These are phyloP conservation scores for Andricus grossulariae DNA, from an alignment of 1,140 invertebrate species.

Conservation along the genomic window DNA sequence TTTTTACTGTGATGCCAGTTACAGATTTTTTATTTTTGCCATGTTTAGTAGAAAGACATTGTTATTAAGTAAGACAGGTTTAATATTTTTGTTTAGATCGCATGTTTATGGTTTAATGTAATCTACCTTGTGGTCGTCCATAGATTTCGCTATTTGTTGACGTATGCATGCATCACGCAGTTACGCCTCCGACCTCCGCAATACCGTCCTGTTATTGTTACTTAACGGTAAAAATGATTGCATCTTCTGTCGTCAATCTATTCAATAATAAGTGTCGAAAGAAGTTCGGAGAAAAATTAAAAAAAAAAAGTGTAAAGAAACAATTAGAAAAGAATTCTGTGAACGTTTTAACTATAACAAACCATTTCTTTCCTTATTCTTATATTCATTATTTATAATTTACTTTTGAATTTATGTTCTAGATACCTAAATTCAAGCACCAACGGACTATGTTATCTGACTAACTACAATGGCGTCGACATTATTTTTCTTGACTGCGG, in stretches of 20 bases:
- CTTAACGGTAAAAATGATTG: slow-evolving; percentile 18
- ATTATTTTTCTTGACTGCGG: slow-evolving; percentile 56
- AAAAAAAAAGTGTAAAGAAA: slow-evolving; percentile 35
- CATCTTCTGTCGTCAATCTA: slow-evolving; percentile 3
- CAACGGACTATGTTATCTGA: slow-evolving; percentile 63
- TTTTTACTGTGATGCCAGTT: no score
- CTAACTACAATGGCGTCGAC: slow-evolving; percentile 60
- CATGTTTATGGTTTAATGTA: no score
- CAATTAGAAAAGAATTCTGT: background rate
- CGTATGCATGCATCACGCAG: background rate
- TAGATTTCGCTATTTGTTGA: no score
- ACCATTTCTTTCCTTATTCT: slow-evolving; percentile 30
- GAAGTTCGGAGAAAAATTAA: slow-evolving; percentile 30
- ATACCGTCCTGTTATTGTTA: slow-evolving; percentile 7
- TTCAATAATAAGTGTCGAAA: slow-evolving; percentile 20
- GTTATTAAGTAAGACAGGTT: no score
- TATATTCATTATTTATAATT: slow-evolving; percentile 8
- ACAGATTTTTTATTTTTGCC: no score
- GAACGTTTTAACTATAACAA: background rate
- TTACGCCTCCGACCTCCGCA: background rate
- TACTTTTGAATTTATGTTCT: slow-evolving; percentile 49
- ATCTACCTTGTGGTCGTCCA: no score
- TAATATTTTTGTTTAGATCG: no score
- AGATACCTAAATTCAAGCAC: slow-evolving; percentile 56
- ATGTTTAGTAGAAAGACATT: no score